A percentile compares a stretch with the other conserved stretches of the same genome.
These are phyloP conservation scores for Narcine bancroftii DNA, from an alignment of 2,113 vertebrate species.

Conservation along the genomic window DNA sequence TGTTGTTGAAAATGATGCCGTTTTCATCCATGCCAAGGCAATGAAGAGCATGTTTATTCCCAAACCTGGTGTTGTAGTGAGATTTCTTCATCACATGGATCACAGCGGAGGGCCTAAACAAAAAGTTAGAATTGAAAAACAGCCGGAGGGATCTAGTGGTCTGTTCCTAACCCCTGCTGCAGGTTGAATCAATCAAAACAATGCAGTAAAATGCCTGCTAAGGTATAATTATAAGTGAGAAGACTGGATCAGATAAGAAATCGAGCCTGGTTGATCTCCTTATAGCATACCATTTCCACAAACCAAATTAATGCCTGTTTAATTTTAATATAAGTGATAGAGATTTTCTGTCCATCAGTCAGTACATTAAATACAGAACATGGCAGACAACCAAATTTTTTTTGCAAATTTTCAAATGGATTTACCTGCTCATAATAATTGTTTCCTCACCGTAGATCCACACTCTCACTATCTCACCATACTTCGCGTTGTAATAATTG, in stretches of 20 bases:
- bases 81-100: slow-evolving; percentile 76
- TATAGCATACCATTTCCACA: not conserved
- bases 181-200: not conserved
- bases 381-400: not conserved
- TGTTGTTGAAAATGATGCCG: slow-evolving; percentile 87
- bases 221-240: slow-evolving; percentile 2
- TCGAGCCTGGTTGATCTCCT: not conserved
- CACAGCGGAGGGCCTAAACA: slow-evolving; percentile 69
- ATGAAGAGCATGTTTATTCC: slow-evolving; percentile 71
- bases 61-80: slow-evolving; percentile 74
- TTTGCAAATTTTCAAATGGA: slow-evolving; percentile 34
- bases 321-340: not conserved
- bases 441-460: slow-evolving; percentile 92
- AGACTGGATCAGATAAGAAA: not conserved
- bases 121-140: slow-evolving; percentile 21
- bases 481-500: slow-evolving; percentile 88
- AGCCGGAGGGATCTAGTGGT: not conserved
- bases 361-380: not conserved
- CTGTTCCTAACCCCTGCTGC: not conserved
- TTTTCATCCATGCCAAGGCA: slow-evolving; percentile 86
- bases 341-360: not conserved
- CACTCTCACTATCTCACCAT: slow-evolving; percentile 80
- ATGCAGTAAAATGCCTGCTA: not conserved
- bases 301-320: not conserved
- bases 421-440: slow-evolving; percentile 82